These are phyloP conservation scores for Abrostola tripartita DNA, from an alignment of 2,888 invertebrate species.

Conservation along the genomic window DNA sequence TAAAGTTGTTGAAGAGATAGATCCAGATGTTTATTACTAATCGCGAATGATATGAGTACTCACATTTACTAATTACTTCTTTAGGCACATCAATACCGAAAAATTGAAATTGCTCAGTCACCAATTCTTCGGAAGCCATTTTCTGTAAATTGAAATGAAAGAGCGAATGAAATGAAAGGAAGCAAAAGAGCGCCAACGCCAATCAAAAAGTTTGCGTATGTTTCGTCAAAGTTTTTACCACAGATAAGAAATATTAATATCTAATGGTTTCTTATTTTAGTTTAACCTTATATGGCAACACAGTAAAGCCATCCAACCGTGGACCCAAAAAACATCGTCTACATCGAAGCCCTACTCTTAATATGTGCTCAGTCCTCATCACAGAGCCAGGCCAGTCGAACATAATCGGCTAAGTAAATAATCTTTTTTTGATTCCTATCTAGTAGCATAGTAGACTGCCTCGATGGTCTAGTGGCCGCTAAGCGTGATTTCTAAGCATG, in stretches of 20 bases:
- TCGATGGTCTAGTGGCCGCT: too few relatives aligned
- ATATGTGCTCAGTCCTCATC: too few relatives aligned
- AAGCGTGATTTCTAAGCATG: too few relatives aligned
- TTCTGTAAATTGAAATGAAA: conserved; percentile 77
- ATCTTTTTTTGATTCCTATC: too few relatives aligned
- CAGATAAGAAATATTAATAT: conserved; percentile 23
- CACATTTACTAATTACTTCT: conserved; percentile 88
- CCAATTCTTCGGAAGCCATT: conserved; percentile 88
- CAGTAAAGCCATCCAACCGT: neutral
- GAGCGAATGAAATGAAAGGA: conserved; percentile 62
- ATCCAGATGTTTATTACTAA: conserved; percentile 32
- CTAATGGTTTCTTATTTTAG: conserved; percentile 7
- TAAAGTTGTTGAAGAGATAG: conserved; percentile 34
- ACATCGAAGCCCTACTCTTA: too few relatives aligned
- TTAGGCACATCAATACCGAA: conserved; percentile 88
- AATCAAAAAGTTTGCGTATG: conserved; percentile 58
- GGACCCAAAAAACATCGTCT: too few relatives aligned
- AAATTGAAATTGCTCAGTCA: conserved; percentile 90
- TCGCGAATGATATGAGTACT: conserved; percentile 63
- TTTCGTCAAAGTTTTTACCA: conserved; percentile 56
- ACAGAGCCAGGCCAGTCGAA: too few relatives aligned
- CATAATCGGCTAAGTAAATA: too few relatives aligned
- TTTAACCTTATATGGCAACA: conserved; percentile 20
- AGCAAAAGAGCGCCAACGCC: conserved; percentile 68
- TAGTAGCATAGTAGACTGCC: too few relatives aligned